Percentiles rank a stretch among this genome's conserved stretches.
These are phyloP conservation scores for Endotricha flammealis DNA, from an alignment of 2,888 invertebrate species.

Conservation along the genomic window DNA sequence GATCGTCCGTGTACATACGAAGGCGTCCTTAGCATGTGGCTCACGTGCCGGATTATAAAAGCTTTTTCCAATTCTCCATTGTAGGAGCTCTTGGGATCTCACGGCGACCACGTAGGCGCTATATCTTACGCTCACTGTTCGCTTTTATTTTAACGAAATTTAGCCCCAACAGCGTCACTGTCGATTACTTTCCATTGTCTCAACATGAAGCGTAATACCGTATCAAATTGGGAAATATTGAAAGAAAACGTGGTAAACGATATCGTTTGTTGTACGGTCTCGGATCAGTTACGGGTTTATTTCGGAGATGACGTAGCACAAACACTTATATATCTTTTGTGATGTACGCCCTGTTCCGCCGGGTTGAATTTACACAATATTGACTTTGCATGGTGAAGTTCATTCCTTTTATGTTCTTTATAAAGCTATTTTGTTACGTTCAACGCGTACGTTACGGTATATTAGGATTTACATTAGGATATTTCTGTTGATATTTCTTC, in stretches of 20 bases:
- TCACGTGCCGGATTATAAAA: slow-evolving; percentile 77
- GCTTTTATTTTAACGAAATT: slow-evolving; percentile 78
- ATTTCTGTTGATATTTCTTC: too few species aligned
- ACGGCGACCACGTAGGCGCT: slow-evolving; percentile 74
- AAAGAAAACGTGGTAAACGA: slow-evolving; percentile 70
- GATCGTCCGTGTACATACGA: slow-evolving; percentile 33
- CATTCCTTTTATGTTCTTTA: slow-evolving; percentile 12
- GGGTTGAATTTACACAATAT: slow-evolving; percentile 21
- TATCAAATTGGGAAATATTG: slow-evolving; percentile 75
- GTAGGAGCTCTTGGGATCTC: slow-evolving; percentile 63
- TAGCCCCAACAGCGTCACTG: slow-evolving; percentile 69
- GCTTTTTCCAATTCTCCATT: slow-evolving; percentile 78
- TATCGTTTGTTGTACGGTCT: slow-evolving; percentile 42
- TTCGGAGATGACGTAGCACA: slow-evolving; percentile 22
- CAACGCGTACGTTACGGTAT: too few species aligned
- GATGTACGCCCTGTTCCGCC: slow-evolving; percentile 15
- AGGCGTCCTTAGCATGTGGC: slow-evolving; percentile 65
- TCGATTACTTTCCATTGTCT: slow-evolving; percentile 75
- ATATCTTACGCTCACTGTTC: slow-evolving; percentile 73
- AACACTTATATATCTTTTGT: slow-evolving; percentile 20
- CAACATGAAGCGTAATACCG: slow-evolving; percentile 52
- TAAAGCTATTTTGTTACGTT: slow-evolving; percentile 19
- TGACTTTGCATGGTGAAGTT: slow-evolving; percentile 19
- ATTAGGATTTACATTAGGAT: too few species aligned
- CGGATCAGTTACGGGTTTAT: slow-evolving; percentile 33